Percentiles rank a stretch among this genome's conserved stretches.
These are phyloP conservation scores for Rhodeus uyekii DNA, from an alignment of 2,797 vertebrate species.

Conservation along the genomic window DNA sequence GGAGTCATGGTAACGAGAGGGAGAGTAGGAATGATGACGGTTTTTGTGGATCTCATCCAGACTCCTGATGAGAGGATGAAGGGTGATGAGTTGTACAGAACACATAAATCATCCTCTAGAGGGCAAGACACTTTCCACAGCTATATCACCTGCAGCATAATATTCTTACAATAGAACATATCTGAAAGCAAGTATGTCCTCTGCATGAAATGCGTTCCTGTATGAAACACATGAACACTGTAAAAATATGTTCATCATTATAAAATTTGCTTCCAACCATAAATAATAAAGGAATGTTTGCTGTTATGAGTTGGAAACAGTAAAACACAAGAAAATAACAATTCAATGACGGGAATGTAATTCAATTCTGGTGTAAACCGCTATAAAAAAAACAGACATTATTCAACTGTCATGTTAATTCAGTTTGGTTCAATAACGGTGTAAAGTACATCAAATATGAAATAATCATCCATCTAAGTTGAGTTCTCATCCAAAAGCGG, in stretches of 20 bases:
- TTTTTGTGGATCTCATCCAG: slow-evolving; percentile 99
- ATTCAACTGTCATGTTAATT: background rate
- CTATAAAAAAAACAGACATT: background rate
- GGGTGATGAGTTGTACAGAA: background rate
- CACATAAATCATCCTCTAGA: background rate
- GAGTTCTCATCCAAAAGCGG: background rate
- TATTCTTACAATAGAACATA: background rate
- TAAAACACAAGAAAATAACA: background rate
- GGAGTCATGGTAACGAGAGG: slow-evolving; percentile 90
- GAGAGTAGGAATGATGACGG: slow-evolving; percentile 87
- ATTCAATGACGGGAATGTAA: background rate
- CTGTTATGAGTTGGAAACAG: too few relatives aligned
- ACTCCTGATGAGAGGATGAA: slow-evolving; percentile 79
- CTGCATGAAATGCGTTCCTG: background rate
- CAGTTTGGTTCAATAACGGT: background rate
- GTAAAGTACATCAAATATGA: background rate
- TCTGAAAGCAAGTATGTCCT: background rate
- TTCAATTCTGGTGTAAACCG: background rate
- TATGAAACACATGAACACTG: background rate
- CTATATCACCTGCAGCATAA: background rate
- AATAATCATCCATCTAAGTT: background rate
- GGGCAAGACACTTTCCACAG: background rate
- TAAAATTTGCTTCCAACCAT: background rate
- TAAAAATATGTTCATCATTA: background rate
- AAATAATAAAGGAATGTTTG: background rate